Base-by-base conservation (phyloP, 2,888 invertebrate species). In the Papilio demoleus region DNA sequence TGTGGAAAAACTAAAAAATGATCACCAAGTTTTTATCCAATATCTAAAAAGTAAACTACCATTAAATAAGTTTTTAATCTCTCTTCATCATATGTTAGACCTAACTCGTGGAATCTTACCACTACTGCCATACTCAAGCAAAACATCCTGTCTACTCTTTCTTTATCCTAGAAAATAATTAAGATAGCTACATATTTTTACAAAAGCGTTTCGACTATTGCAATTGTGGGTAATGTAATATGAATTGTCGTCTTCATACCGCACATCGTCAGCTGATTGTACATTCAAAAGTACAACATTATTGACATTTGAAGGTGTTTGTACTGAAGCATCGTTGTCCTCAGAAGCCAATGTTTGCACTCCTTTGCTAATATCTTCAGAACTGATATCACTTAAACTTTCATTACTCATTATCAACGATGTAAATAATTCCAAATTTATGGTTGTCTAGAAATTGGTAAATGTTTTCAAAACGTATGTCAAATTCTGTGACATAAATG, bases 231-330 rank as follows among this genome's bases (percentile, higher is more conserved):
- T n/a, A n/a, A n/a, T n/a, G n/a, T n/a, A n/a, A n/a, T 4, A 31
- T 3, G 31, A 31, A 31, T 31, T 6, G 6, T 31, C 17, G 27
- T 27, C 12, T 5, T 58, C 67, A 56, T 63, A 68, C 68, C 68
- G 40, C 11, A 68, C 68, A 45, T 63, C 68, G 36, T 68, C 68
- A 17, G 68, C 62, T 11, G 68, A 63, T 24, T 68, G 34, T 4
- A 68, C 68, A 24, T 47, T 34, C 14, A 58, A 63, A 2, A 56
- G 53, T 22, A 47, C 42, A 27, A 67, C 17, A 56, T 67, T 36
- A 9, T 58, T 12, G 8, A 47, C 22, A 38, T 63, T 56, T 8
- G 36, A 12, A 6, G 56, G 14, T 2, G 22, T 62, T 22, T 67
- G 45, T 14, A 31, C 34, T 19, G 64, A 38, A 22, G 36, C 31